These are phyloP conservation scores for Akabosia matsudoensis DNA, from an alignment of 1,140 invertebrate species.

Conservation along the genomic window DNA sequence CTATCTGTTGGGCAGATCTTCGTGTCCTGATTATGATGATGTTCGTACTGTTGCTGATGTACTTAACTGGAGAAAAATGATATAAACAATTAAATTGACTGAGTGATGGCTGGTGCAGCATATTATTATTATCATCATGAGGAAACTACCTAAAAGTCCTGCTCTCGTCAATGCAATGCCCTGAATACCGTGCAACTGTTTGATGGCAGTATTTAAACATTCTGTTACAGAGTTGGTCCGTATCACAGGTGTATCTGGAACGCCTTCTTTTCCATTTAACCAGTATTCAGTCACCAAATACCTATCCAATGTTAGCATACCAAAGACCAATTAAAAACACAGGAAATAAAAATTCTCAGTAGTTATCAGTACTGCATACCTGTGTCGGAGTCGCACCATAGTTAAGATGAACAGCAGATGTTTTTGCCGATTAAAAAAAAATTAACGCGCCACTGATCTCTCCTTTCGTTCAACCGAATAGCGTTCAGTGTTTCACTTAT, in stretches of 20 bases:
- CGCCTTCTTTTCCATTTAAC: not conserved
- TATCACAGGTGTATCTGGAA: not conserved
- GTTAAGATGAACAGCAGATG: no score
- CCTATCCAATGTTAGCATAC: not conserved
- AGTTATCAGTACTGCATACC: not conserved
- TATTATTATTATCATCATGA: not conserved
- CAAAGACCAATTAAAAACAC: not conserved
- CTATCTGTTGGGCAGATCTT: conserved; percentile 34
- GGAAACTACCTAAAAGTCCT: conserved; percentile 30
- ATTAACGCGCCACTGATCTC: no score
- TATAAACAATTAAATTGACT: not conserved
- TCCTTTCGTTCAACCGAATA: no score
- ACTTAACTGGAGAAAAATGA: conserved; percentile 22
- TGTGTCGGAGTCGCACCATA: conserved; percentile 18
- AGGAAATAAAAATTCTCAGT: not conserved
- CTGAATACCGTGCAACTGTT: conserved; percentile 37
- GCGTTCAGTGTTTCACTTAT: no score
- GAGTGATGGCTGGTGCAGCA: no score
- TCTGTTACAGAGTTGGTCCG: conserved; percentile 22
- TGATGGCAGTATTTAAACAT: conserved; percentile 33
- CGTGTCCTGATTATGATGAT: conserved; percentile 32
- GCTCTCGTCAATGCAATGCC: conserved; percentile 32
- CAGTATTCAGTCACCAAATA: conserved; percentile 11
- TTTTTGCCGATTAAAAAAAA: no score
- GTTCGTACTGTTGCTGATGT: conserved; percentile 25